A percentile compares a stretch with the other conserved stretches of the same genome.
These are phyloP conservation scores for Macrobrachium rosenbergii DNA, from an alignment of 1,140 invertebrate genomes.

Conservation along the genomic window DNA sequence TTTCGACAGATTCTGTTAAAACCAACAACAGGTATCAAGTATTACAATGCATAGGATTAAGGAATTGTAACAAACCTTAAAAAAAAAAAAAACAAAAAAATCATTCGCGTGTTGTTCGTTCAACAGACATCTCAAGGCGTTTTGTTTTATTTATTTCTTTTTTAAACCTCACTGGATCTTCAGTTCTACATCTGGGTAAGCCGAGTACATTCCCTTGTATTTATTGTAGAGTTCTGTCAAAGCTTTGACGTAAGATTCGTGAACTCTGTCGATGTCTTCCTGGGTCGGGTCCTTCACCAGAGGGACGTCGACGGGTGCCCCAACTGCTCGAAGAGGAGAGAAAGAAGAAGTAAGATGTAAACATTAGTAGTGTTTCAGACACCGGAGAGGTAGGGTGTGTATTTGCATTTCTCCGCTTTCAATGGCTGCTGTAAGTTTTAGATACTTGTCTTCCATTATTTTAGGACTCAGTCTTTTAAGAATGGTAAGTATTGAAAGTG, in stretches of 20 bases:
- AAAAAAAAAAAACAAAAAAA: too few species aligned
- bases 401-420: too few species aligned
- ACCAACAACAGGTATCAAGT: too few species aligned
- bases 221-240: constrained; percentile 83
- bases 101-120: too few species aligned
- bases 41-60: too few species aligned
- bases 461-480: too few species aligned
- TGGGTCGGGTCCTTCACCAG: constrained; percentile 79
- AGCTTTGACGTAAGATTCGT: constrained; percentile 79
- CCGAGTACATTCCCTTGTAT: constrained; percentile 83
- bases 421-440: too few species aligned
- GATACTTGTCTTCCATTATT: too few species aligned
- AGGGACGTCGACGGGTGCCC: constrained; percentile 82
- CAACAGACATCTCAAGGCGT: not conserved
- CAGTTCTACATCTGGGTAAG: constrained; percentile 72
- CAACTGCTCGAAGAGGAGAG: constrained; percentile 80
- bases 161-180: constrained; percentile 24
- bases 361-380: not conserved
- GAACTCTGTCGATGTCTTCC: constrained; percentile 83
- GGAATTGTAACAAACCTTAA: too few species aligned
- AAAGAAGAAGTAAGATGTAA: not conserved
- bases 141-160: not conserved
- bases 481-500: too few species aligned
- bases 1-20: too few species aligned
- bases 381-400: too few species aligned